Conservation (phyloP, 2,113 vertebrate species). For the Sturnira hondurensis region DNA sequence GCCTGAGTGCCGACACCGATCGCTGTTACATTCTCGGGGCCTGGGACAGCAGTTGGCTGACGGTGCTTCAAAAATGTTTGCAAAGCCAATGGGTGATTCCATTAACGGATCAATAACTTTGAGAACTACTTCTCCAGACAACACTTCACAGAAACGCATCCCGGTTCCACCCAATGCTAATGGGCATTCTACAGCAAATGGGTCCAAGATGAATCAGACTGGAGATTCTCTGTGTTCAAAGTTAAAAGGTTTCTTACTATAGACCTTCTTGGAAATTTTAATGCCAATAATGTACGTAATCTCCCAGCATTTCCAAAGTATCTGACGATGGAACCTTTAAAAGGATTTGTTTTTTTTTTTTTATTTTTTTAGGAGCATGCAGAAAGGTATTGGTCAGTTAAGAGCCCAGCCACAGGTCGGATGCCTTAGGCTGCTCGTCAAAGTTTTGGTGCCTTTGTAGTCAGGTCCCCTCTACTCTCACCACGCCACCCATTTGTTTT, state of each 20-base stretch:
- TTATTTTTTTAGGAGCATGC: background rate
- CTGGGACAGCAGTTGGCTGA: background rate
- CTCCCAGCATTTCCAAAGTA: background rate
- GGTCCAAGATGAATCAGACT: background rate
- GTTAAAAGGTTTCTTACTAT: background rate
- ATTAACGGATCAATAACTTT: background rate
- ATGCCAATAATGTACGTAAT: background rate
- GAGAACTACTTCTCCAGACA: background rate
- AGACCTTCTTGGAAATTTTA: background rate
- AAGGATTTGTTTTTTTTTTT: background rate
- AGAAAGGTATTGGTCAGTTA: background rate
- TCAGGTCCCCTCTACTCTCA: background rate
- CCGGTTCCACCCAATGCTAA: background rate
- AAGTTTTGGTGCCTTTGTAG: background rate
- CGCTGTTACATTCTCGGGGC: background rate
- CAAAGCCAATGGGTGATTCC: background rate
- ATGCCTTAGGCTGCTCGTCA: background rate
- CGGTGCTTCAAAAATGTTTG: background rate
- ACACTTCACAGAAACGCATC: constrained; percentile 11
- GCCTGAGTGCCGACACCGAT: background rate
- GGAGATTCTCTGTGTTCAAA: background rate
- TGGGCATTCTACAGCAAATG: background rate
- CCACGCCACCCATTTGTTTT: background rate
- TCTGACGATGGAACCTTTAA: background rate
- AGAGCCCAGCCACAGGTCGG: background rate